Conservation (phyloP, 2,113 vertebrate genomes). For the Mola mola region DNA sequence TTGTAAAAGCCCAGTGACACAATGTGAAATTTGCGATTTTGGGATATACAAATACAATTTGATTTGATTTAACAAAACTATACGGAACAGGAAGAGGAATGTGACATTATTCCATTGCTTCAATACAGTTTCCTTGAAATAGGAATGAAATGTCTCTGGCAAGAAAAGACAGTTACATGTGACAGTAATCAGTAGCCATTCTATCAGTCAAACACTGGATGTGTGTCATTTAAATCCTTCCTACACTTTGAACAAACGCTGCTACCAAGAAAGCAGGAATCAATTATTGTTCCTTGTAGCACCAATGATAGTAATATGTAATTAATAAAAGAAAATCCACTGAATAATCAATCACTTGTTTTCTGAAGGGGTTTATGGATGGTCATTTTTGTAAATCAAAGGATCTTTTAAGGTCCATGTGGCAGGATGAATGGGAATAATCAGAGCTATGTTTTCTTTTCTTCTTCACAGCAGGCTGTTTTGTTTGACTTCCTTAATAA, state of each 20-base stretch:
- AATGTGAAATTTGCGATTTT: no score
- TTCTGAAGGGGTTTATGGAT: not conserved
- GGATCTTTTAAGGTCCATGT: not conserved
- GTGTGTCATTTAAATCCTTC: not conserved
- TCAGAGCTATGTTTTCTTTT: conserved; percentile 24
- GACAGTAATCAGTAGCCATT: not conserved
- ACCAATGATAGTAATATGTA: conserved; percentile 20
- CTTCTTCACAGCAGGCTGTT: conserved; percentile 4
- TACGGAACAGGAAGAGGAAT: no score
- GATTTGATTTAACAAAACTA: no score
- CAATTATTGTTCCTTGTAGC: conserved; percentile 29
- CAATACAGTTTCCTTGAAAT: not conserved
- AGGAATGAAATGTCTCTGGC: not conserved
- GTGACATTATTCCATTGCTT: no score
- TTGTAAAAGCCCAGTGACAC: no score
- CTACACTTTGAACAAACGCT: conserved; percentile 35
- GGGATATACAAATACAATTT: no score
- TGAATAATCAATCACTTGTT: no score
- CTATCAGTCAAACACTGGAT: not conserved
- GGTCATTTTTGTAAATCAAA: conserved; percentile 24
- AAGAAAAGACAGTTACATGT: not conserved
- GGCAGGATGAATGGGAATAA: conserved; percentile 4
- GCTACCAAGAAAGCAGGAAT: conserved; percentile 5
- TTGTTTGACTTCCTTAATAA: conserved; percentile 62
- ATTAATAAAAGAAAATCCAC: conserved; percentile 12